Percentiles rank a stretch among this genome's conserved stretches.
These are phyloP conservation scores for Drosophila rufa DNA, from an alignment of 1,140 invertebrate genomes.

Conservation along the genomic window DNA sequence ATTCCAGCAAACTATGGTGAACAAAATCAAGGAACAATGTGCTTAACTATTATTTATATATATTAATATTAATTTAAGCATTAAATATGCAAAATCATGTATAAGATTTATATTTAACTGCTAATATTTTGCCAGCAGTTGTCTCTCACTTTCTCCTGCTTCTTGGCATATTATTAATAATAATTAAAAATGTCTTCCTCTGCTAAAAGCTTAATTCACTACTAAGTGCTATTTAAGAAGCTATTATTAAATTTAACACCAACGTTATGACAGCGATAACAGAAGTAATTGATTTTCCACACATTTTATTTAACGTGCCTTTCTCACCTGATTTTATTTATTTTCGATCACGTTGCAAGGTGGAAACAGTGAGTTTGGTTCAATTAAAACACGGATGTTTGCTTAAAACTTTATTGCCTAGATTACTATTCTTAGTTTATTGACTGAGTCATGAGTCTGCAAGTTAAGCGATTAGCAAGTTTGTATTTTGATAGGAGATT, in stretches of 20 bases:
- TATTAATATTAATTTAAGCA: no score
- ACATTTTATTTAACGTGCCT: conserved; percentile 25
- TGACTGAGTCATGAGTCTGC: not conserved
- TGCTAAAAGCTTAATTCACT: conserved; percentile 77
- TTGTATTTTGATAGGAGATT: conserved; percentile 21
- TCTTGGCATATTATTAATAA: conserved; percentile 52
- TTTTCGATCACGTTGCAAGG: not conserved
- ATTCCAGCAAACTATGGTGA: no score
- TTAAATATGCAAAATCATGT: not conserved
- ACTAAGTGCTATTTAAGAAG: conserved; percentile 76
- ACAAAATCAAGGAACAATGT: no score
- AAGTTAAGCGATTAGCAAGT: conserved; percentile 5
- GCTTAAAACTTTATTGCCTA: not conserved
- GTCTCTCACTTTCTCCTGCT: conserved; percentile 12
- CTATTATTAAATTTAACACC: conserved; percentile 61
- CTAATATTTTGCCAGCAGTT: not conserved
- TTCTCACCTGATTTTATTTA: conserved; percentile 12
- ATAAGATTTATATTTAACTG: not conserved
- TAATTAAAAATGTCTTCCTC: conserved; percentile 81
- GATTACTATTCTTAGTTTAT: conserved; percentile 19
- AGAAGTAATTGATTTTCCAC: conserved; percentile 64
- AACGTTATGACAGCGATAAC: conserved; percentile 43
- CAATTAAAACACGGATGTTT: conserved; percentile 24
- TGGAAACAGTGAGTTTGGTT: conserved; percentile 27
- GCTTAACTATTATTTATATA: not conserved